Conservation (phyloP, 2,888 invertebrate species). For the Pandemis corylana region DNA sequence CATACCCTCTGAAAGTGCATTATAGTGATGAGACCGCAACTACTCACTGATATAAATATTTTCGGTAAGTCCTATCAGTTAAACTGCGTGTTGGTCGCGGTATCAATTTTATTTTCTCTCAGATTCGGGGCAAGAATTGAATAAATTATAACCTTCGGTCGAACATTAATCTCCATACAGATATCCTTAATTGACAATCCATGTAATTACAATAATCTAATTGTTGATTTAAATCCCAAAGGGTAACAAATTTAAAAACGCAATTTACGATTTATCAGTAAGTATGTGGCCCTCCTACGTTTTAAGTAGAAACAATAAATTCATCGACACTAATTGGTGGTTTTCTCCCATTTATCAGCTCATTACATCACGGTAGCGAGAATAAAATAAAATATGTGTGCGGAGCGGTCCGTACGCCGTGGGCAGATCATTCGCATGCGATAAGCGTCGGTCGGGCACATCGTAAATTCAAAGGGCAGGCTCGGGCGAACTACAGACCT, state of each 20-base stretch:
- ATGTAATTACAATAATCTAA: constrained; percentile 67
- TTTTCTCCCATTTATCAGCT: constrained; percentile 85
- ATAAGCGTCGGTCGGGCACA: constrained; percentile 84
- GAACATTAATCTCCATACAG: constrained; percentile 54
- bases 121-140: constrained; percentile 42
- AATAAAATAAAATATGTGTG: constrained; percentile 85
- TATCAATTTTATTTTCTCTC: constrained; percentile 13
- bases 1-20: constrained; percentile 10
- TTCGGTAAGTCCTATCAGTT: not conserved
- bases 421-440: constrained; percentile 84
- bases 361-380: constrained; percentile 86
- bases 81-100: not conserved
- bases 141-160: constrained; percentile 46
- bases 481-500: constrained; percentile 82
- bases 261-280: constrained; percentile 74
- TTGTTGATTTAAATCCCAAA: constrained; percentile 70
- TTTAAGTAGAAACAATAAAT: constrained; percentile 85
- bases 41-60: not conserved
- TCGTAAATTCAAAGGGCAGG: constrained; percentile 84
- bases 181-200: constrained; percentile 62
- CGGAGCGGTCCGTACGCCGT: constrained; percentile 78
- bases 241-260: constrained; percentile 72
- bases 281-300: constrained; percentile 82
- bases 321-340: constrained; percentile 86
- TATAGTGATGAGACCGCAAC: not conserved